A percentile compares a stretch with the other conserved stretches of the same genome.
phyloP scores from a whole-genome alignment of 1,140 invertebrate species.

The Conus betulinus region DNA sequence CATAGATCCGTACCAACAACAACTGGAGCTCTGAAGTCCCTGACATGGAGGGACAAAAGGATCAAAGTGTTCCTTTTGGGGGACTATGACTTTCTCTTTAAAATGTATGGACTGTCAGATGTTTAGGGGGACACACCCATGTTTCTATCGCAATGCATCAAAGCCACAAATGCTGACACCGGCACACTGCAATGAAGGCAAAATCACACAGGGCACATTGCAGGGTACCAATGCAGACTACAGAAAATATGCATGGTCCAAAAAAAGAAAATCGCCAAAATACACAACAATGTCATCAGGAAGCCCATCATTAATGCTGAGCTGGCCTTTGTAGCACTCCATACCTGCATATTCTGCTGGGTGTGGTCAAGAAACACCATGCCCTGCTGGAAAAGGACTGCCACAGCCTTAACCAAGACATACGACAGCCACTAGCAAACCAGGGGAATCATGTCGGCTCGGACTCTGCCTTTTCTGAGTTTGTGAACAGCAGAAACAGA shows the following conservation, averaged over 20 bases:
- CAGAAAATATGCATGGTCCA: not conserved
- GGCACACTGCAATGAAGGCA: not conserved
- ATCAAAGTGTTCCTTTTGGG: not conserved
- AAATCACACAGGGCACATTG: not conserved
- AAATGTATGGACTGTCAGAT: not conserved
- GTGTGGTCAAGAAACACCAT: too few relatives aligned
- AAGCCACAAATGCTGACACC: not conserved
- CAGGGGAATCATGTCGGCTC: not conserved
- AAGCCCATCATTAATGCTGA: too few relatives aligned
- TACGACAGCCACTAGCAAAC: not conserved
- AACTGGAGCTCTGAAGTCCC: not conserved
- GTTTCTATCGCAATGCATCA: not conserved
- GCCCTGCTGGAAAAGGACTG: too few relatives aligned
- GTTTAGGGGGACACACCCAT: not conserved
- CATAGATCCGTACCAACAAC: not conserved
- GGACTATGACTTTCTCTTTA: not conserved
- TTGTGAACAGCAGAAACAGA: not conserved
- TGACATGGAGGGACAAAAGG: too few relatives aligned
- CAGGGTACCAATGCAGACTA: not conserved
- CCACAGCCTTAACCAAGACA: not conserved
- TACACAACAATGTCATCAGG: too few relatives aligned
- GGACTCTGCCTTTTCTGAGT: too few relatives aligned
- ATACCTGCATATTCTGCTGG: too few relatives aligned
- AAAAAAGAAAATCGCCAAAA: too few relatives aligned
- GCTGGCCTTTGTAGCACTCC: too few relatives aligned